Base-by-base conservation (phyloP, 2,888 invertebrate species). In the Parnassius glacialis region DNA sequence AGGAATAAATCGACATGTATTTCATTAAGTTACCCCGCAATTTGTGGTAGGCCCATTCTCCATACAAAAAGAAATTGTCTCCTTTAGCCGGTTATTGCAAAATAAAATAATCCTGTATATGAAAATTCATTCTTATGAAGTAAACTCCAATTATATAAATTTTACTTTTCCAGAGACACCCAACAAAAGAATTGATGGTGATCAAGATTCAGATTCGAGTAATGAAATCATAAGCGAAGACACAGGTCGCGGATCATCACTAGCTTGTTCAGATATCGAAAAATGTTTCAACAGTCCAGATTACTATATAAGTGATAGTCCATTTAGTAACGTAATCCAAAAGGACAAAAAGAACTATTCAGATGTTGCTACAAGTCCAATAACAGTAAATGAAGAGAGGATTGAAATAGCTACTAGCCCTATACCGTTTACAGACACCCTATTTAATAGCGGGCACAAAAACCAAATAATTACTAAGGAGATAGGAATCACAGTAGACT, bases 221-320 rank as follows among this genome's bases (percentile, higher is more conserved):
- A 74, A 76, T 72, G 84, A 81, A 68, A 65, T 72, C 34, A 72
- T 76, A 7, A 89, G 86, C 69, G 72, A 83, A 58, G 91, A 91
- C 67, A 87, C 89, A 2, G 90, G 91, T 1, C 70, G 85, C 53
- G 90, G 89, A 10, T 90, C 91, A 20, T 92, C 90, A 9, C 72
- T 85, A 25, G 83, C 80, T 44, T 81, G 75, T 67, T 88, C 87
- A 11, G 85, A 87, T 68, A 80, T 72, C 47, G 87, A 87, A 52
- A 87, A 85, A 69, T 79, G 80, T 68, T 74, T 77, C 13, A 74
- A 76, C 60, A 89, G 89, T 66, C 86, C 87, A 53, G 85, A 87
- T 62, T 85, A 82, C 66, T 79, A 69, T 45, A 68, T 69, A 56
- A 68, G 68, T 54, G 72, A 77, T 57, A 71, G 67, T 62, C 70